Evolutionary conservation across 2,113 vertebrate species (phyloP), one percentile per base, ranked within the genome.

Genomic region (Pionites leucogaster): DNA sequence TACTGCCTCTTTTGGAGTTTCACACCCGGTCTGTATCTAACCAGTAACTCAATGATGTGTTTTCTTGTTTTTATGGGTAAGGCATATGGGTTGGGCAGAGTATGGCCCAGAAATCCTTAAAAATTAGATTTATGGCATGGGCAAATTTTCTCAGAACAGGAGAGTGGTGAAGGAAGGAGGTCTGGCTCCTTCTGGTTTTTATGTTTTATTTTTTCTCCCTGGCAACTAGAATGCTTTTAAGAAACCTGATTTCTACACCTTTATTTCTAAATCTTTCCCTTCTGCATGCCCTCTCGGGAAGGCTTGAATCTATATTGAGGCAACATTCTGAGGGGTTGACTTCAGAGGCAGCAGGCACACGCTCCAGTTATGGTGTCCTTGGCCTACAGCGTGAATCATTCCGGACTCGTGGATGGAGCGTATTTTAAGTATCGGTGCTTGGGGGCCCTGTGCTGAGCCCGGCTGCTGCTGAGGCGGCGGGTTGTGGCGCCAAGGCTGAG

Each of bases 351-450:
- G 44, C 41, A 37, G 65, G 7, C 19, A 25, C n/a, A 1, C 1
- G 17, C 37, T 29, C 11, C 28, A 20, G 31, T 39, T 13, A 1
- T 0, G 23, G 25, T 9, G 37, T 4, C 59, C 52, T 17, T 14
- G 78, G 8, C 23, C 20, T 17, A 2, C 64, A 19, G 59, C 17
- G 11, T 4, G 55, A 29, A 1, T 29, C 35, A 0, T 3, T 8
- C 10, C 2, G 5, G 27, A 1, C 3, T 2, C 6, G 6, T 0
- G 25, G 35, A 2, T 3, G 41, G 37, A 28, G 29, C 25, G 3
- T 11, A 9, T 6, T 20, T 4, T 35, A 1, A 29, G 27, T 13
- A 1, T 1, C 15, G 2, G 29, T 3, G 16, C 16, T 25, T 1
- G 23, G 20, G 11, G 16, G 3, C 8, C 8, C 42, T 11, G 22